Conservation (phyloP, 2,113 vertebrate genomes). For the Tyrannus savana region DNA sequence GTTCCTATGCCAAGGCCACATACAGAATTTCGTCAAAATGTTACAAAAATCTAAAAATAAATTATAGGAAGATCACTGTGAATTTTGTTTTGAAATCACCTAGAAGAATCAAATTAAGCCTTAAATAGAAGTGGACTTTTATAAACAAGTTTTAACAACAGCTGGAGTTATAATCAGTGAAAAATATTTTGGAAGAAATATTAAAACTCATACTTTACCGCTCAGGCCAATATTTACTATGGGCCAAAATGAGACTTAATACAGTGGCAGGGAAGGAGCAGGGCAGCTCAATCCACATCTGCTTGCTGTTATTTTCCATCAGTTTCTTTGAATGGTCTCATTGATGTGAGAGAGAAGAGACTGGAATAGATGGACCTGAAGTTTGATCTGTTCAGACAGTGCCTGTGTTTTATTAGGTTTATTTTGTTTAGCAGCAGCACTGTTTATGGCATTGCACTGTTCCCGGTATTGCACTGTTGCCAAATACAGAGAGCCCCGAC, state of each 20-base stretch:
- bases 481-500: slow-evolving; percentile 14
- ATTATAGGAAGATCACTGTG: background rate
- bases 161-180: background rate
- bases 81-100: background rate
- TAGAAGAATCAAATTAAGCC: background rate
- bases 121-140: background rate
- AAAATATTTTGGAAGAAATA: slow-evolving; percentile 7
- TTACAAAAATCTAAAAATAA: background rate
- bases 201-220: background rate
- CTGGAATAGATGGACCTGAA: slow-evolving; percentile 24
- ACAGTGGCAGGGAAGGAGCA: background rate
- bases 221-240: background rate
- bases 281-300: background rate
- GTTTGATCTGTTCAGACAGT: slow-evolving; percentile 24
- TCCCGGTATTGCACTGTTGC: background rate
- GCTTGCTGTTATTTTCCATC: slow-evolving; percentile 18
- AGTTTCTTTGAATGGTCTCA: background rate
- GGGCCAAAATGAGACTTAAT: slow-evolving; percentile 1
- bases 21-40: background rate
- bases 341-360: background rate
- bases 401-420: slow-evolving; percentile 50
- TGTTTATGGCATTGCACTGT: background rate
- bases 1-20: background rate
- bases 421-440: slow-evolving; percentile 41
- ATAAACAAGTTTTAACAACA: background rate